Percentiles rank a stretch among this genome's conserved stretches.
Evolutionary conservation across 2,113 vertebrate species (phyloP).

Genomic region (Melanostigma gelatinosum): DNA sequence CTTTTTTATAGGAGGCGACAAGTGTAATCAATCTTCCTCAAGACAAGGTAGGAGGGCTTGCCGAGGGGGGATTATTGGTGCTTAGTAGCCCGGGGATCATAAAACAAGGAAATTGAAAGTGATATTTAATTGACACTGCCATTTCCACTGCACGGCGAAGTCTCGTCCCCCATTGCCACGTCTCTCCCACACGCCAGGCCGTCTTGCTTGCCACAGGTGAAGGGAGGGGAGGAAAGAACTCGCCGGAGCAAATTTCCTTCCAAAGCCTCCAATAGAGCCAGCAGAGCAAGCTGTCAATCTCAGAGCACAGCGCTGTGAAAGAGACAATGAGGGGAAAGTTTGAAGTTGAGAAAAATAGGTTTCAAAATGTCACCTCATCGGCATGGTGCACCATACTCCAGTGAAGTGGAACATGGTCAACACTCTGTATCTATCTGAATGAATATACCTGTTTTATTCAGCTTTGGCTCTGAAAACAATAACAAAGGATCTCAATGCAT

Average conservation of each 20-base stretch:
- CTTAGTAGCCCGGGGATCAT: slow-evolving; percentile 88
- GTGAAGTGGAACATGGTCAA: slow-evolving; percentile 72
- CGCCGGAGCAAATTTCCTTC: slow-evolving; percentile 77
- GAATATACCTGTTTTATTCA: slow-evolving; percentile 57
- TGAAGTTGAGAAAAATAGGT: slow-evolving; percentile 75
- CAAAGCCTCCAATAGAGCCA: slow-evolving; percentile 66
- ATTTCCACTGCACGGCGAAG: slow-evolving; percentile 81
- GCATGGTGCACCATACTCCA: slow-evolving; percentile 45
- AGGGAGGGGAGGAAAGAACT: slow-evolving; percentile 62
- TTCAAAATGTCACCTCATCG: slow-evolving; percentile 78
- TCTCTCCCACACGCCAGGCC: slow-evolving; percentile 65
- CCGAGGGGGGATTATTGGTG: slow-evolving; percentile 87
- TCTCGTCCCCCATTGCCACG: slow-evolving; percentile 51
- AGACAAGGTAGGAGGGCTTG: slow-evolving; percentile 87
- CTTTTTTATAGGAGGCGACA: slow-evolving; percentile 86
- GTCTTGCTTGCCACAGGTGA: slow-evolving; percentile 78
- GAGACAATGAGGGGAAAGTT: slow-evolving; percentile 74
- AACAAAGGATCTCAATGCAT: slow-evolving; percentile 24
- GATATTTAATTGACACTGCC: slow-evolving; percentile 91
- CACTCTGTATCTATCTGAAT: slow-evolving; percentile 63
- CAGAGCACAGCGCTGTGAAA: slow-evolving; percentile 66
- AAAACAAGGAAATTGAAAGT: slow-evolving; percentile 91
- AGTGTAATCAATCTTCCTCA: slow-evolving; percentile 89
- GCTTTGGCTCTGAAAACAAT: slow-evolving; percentile 27
- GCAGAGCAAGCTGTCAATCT: slow-evolving; percentile 81